Evolutionary conservation across 1,140 invertebrate genomes (phyloP), one percentile per base, ranked within the genome.

Genomic region (Drosophila malerkotliana): DNA sequence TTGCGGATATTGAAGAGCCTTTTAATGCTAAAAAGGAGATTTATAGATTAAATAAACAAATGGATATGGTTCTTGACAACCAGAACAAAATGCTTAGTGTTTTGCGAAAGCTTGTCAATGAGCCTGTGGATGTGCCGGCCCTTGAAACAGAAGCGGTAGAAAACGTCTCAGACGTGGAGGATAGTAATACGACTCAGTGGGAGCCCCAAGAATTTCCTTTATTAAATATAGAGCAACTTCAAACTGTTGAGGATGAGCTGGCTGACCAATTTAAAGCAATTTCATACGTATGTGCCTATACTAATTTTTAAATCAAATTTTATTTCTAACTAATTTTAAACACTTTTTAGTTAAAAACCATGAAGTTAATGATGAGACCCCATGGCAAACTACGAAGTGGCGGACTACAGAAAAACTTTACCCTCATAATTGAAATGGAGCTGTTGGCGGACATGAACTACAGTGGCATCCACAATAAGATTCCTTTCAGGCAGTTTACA

Each of bases 381-480:
- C 51, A 54, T 1, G 59, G 52, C 2, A 56, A n/a, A 24, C 12
- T 41, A 4, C 59, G 52, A 26, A 15, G 47, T 52, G 72, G 69
- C 1, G 72, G 71, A 0, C 39, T 74, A 1, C 49, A 21, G 7
- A 74, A 47, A 45, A 39, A 74, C 12, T 74, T 74, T 37, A 58
- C 73, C 52, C 59, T 62, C 5, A 49, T 74, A 56, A 28, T 73
- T 5, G 39, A 30, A 3, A 39, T 61, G 0, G 69, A 73, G 3
- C 62, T 73, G 34, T 51, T 73, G 37, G 52, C 54, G 10, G 52
- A 39, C 14, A 63, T 73, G 4, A 73, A 73, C 32, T 73, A 49
- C 24, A 60, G 48, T 39, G 71, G 69, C n/a, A 44, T 73, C 0
- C 58, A 73, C 39, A 72, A 73, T 15, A 73, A 73, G 24, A 64